Percentiles rank a stretch among this genome's conserved stretches.
These are phyloP conservation scores for Melanocharis versteri DNA, from an alignment of 2,113 vertebrate genomes.

Conservation along the genomic window DNA sequence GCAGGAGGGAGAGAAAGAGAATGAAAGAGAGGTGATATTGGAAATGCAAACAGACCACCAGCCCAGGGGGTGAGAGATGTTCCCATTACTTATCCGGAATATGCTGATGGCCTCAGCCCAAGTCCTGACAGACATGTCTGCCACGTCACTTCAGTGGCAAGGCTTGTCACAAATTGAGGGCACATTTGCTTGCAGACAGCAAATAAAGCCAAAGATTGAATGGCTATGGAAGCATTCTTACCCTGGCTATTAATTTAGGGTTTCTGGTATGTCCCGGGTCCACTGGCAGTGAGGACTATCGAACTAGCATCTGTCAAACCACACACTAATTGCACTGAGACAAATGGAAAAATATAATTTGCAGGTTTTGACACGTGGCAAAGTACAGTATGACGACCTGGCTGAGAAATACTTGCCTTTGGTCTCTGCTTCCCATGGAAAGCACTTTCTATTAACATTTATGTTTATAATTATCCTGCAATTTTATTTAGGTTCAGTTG, in stretches of 20 bases:
- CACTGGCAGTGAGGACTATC: not conserved
- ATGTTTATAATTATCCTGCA: constrained; percentile 90
- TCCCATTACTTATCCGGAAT: constrained; percentile 33
- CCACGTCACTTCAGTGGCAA: constrained; percentile 43
- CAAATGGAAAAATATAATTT: constrained; percentile 65
- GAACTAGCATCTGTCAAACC: constrained; percentile 30
- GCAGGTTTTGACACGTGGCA: constrained; percentile 37
- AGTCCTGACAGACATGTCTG: constrained; percentile 53
- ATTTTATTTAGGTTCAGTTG: constrained; percentile 77
- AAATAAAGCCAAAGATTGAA: constrained; percentile 26
- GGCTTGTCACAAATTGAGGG: constrained; percentile 54
- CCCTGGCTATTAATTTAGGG: constrained; percentile 15
- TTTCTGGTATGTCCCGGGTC: not conserved
- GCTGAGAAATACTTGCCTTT: constrained; percentile 42
- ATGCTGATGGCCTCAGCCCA: constrained; percentile 46
- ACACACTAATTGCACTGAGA: constrained; percentile 14
- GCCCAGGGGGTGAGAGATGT: constrained; percentile 37
- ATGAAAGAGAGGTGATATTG: not conserved
- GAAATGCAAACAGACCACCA: constrained; percentile 32
- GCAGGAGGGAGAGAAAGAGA: not conserved
- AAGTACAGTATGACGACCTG: not conserved
- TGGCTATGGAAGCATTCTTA: not conserved
- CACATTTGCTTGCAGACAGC: not conserved
- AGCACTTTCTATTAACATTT: constrained; percentile 85
- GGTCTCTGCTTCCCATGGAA: constrained; percentile 48